Base-by-base conservation (phyloP, 2,888 invertebrate species). In the Athripsodes cinereus region DNA sequence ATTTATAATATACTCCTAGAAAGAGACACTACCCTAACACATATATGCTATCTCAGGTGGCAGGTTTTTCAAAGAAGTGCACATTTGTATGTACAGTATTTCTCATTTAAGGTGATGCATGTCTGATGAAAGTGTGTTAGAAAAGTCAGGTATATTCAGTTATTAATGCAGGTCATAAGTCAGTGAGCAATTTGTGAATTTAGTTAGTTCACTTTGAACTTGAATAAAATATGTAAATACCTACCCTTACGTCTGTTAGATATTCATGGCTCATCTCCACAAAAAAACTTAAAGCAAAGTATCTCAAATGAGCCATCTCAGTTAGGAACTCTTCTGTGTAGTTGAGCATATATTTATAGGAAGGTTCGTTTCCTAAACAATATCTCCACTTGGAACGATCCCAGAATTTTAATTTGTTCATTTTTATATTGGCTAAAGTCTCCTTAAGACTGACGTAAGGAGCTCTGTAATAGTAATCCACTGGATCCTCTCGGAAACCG, bases 311-410 rank as follows among this genome's bases (percentile, higher is more conserved):
- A 6, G 57, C 57, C 64, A 64, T 62, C 46, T 64, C 61, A 1
- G 58, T 58, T 5, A 64, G 53, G 31, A 64, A 64, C 47, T 64
- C 64, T 51, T 64, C 64, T 2, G 64, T 64, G 46, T 62, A 62
- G 56, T 64, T 64, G 13, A 64, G 51, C 57, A 61, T 59, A 26
- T 57, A 57, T 22, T 59, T 58, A 57, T 61, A 64, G 22, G 62
- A 61, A n/a, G 59, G 64, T 31, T 59, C 49, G 50, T 62, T 64
- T 21, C 48, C 64, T 11, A 62, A 20, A 51, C 64, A 64, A 53
- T 64, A 64, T 19, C 57, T 47, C 57, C 55, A 62, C 49, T 53
- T 58, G 26, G 59, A 59, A 11, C 59, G 19, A 46, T 62, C 61
- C 62, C 60, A 62, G 58, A 59, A 60, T 22, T 57, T 58, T 13